Evolutionary conservation across 1,140 invertebrate species (phyloP).

Genomic region (Eufriesea mexicana): DNA sequence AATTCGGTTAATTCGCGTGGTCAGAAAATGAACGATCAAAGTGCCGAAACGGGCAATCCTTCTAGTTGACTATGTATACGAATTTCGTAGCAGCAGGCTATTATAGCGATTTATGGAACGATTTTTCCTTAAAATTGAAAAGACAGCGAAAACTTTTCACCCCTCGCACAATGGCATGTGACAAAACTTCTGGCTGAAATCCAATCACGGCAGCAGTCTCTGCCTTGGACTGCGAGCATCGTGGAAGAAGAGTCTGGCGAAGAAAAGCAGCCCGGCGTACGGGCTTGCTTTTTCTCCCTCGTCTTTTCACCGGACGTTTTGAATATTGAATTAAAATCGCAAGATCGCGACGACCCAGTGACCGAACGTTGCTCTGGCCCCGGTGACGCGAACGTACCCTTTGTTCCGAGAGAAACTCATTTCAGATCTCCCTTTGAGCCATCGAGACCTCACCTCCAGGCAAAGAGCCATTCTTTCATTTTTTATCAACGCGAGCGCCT

Average conservation of each 20-base stretch:
- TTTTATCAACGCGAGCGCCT: slow-evolving; percentile 40
- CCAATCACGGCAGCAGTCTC: no score
- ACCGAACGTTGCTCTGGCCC: slow-evolving; percentile 36
- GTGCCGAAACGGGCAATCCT: no score
- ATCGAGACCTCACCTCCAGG: slow-evolving; percentile 44
- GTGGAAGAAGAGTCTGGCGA: not conserved
- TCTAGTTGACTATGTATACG: no score
- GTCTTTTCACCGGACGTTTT: slow-evolving; percentile 14
- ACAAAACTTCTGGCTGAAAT: not conserved
- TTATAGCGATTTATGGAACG: no score
- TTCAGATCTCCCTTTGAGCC: slow-evolving; percentile 49
- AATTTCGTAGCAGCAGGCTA: no score
- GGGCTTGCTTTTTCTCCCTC: no score
- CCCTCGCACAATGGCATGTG: not conserved
- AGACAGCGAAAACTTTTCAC: not conserved
- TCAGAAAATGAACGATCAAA: no score
- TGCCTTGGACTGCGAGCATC: no score
- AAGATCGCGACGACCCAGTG: slow-evolving; percentile 53
- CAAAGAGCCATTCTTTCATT: slow-evolving; percentile 48
- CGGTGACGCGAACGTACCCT: slow-evolving; percentile 26
- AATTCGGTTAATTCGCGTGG: not conserved
- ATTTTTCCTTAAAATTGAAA: not conserved
- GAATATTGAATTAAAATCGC: slow-evolving; percentile 49
- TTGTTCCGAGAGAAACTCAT: slow-evolving; percentile 48
- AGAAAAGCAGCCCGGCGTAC: no score